Percentiles rank a stretch among this genome's conserved stretches.
These are phyloP conservation scores for Cancer borealis DNA, from an alignment of 2,888 invertebrate genomes.

Conservation along the genomic window DNA sequence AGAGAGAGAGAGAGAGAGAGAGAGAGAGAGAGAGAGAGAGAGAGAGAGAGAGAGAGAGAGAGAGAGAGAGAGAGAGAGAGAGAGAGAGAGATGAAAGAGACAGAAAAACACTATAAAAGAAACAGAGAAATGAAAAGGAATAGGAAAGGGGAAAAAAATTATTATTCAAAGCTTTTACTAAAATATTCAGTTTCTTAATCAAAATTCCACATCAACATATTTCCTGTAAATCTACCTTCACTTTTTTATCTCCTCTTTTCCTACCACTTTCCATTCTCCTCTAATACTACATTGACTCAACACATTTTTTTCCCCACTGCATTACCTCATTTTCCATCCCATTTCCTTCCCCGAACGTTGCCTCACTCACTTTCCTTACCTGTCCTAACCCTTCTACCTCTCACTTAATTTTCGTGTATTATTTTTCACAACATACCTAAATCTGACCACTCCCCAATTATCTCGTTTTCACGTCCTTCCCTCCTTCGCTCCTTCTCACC, in stretches of 20 bases:
- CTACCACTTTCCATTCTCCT: not conserved
- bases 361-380: not conserved
- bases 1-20: constrained; percentile 32
- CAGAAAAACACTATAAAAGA: too few relatives aligned
- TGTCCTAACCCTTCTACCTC: constrained; percentile 3
- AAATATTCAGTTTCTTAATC: not conserved
- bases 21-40: constrained; percentile 36
- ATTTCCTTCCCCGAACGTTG: not conserved
- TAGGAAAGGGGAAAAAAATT: not conserved
- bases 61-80: constrained; percentile 32
- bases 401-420: not conserved
- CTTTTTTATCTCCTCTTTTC: not conserved
- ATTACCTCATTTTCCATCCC: not conserved
- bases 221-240: not conserved
- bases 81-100: not conserved
- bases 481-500: not conserved
- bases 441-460: constrained; percentile 30
- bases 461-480: not conserved
- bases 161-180: not conserved
- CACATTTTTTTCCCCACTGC: not conserved
- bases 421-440: not conserved
- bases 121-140: not conserved
- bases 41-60: constrained; percentile 33
- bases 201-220: not conserved
- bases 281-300: not conserved